Conservation (phyloP, 2,888 invertebrate genomes). For the Ceramica pisi region DNA sequence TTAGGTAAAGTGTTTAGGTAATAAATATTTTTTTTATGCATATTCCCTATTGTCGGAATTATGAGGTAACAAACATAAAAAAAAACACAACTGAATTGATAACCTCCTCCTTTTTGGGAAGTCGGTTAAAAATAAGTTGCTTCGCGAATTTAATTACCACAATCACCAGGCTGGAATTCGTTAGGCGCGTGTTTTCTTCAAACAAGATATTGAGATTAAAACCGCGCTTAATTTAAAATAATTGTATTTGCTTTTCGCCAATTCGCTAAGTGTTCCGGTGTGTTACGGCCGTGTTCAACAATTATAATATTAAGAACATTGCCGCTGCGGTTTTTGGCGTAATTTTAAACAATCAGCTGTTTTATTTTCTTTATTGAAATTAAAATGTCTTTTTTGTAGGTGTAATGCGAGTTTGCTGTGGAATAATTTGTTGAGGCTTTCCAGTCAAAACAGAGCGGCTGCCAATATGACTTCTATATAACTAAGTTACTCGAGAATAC, state of each 20-base stretch:
- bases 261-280: slow-evolving; percentile 60
- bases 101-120: too few relatives aligned
- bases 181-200: slow-evolving; percentile 69
- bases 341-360: slow-evolving; percentile 38
- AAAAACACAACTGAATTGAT: too few relatives aligned
- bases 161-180: slow-evolving; percentile 64
- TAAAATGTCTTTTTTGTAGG: slow-evolving; percentile 40
- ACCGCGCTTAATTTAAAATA: slow-evolving; percentile 69
- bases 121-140: slow-evolving; percentile 8
- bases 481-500: not conserved
- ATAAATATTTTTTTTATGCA: too few relatives aligned
- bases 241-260: slow-evolving; percentile 60
- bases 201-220: slow-evolving; percentile 70
- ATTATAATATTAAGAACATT: slow-evolving; percentile 51
- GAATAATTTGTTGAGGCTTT: slow-evolving; percentile 17
- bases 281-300: slow-evolving; percentile 47
- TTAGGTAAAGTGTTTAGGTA: too few relatives aligned
- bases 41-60: too few relatives aligned
- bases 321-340: slow-evolving; percentile 24
- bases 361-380: slow-evolving; percentile 45
- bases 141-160: slow-evolving; percentile 55
- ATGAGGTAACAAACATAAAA: too few relatives aligned
- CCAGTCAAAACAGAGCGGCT: too few relatives aligned
- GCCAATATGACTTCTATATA: not conserved
- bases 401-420: slow-evolving; percentile 6